These are phyloP conservation scores for Halichoerus grypus DNA, from an alignment of 2,113 vertebrate genomes.

Conservation along the genomic window DNA sequence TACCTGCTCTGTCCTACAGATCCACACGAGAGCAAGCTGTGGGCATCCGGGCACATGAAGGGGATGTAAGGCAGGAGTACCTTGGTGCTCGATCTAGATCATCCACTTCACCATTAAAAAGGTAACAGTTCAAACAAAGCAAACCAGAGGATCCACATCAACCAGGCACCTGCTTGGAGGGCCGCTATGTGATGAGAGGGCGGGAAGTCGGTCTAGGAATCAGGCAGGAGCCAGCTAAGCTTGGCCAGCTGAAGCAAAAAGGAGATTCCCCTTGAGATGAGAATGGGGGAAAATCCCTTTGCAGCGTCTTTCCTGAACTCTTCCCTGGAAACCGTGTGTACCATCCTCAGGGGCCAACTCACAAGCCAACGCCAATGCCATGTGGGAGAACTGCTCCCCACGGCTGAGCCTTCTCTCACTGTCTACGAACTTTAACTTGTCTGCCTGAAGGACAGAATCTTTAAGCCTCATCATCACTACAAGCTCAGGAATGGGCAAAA, in stretches of 20 bases:
- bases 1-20: neutral
- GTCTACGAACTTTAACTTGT: neutral
- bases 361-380: neutral
- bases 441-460: neutral
- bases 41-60: neutral
- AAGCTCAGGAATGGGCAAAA: neutral
- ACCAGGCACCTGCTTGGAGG: neutral
- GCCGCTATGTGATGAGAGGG: neutral
- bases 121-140: neutral
- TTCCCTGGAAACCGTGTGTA: neutral
- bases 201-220: neutral
- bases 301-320: neutral
- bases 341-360: neutral
- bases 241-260: neutral
- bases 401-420: too few species aligned
- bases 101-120: neutral
- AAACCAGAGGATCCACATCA: neutral
- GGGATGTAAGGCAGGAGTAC: neutral
- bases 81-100: neutral
- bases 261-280: neutral
- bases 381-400: neutral
- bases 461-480: neutral
- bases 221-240: neutral
- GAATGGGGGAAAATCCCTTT: neutral
- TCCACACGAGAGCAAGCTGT: accelerated